A percentile compares a stretch with the other conserved stretches of the same genome.
Conservation (phyloP, 2,113 vertebrate species). For the Phalacrocorax carbo region DNA sequence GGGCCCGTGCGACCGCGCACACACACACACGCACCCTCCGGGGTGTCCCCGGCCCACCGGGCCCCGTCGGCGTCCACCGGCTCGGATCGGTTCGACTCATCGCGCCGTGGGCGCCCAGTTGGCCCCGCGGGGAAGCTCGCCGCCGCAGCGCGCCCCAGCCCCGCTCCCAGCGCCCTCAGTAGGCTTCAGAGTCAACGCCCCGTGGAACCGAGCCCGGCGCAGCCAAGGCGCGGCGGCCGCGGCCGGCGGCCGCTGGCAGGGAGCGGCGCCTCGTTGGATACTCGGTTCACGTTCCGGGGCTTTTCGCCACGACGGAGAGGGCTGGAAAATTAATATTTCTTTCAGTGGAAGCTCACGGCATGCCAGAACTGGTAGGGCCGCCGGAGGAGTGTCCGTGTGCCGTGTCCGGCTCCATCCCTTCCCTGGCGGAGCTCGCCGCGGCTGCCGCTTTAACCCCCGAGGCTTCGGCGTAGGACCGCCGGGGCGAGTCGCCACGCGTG, state of each 20-base stretch:
- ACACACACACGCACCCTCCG: too few relatives aligned
- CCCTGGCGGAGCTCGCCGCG: neutral
- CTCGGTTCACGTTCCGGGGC: conserved; percentile 13
- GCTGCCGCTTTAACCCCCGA: neutral
- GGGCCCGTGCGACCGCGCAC: too few relatives aligned
- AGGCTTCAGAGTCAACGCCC: conserved; percentile 28
- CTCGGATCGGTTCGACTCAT: neutral
- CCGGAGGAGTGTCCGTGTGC: neutral
- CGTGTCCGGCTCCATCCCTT: conserved; percentile 5
- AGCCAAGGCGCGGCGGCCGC: neutral
- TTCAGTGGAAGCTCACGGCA: neutral
- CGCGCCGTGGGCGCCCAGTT: neutral
- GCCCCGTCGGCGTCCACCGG: too few relatives aligned
- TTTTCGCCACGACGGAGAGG: neutral
- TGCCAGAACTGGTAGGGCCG: conserved; percentile 8
- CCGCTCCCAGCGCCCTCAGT: neutral
- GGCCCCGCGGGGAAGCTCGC: neutral
- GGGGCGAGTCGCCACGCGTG: neutral
- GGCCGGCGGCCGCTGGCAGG: neutral
- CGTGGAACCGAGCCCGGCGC: neutral
- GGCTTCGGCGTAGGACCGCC: neutral
- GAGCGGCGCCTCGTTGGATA: neutral
- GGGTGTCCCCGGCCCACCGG: too few relatives aligned
- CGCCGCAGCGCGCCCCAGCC: neutral
- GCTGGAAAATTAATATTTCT: conserved; percentile 34